Evolutionary conservation across 2,797 vertebrate species (phyloP), one percentile per base, ranked within the genome.

Genomic region (Chiroxiphia lanceolata): DNA sequence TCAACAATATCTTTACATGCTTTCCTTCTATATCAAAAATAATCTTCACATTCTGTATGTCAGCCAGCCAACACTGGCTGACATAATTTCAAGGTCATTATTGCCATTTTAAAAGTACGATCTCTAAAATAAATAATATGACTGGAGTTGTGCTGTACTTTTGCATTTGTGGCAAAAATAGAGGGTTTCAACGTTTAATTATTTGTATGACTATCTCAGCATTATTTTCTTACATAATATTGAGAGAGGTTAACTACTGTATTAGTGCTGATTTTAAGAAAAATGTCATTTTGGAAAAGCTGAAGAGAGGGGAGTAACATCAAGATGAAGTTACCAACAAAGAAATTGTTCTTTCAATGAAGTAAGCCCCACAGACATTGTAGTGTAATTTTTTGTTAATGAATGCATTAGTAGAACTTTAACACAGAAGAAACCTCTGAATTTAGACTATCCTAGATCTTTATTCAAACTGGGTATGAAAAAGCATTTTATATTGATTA

Each of bases 401-500:
- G 79, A 93, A 92, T 85, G 56, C 53, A 95, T 91, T 96, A 95
- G 88, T 89, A 96, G 75, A 95, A 95, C 54, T 94, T 95, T 77
- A 79, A 44, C 54, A 92, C 54, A 44, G 56, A 93, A 93, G 29
- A 89, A 75, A 15, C 40, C 34, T 78, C 61, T 90, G 87, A 92
- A 92, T 94, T 93, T 94, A 95, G 96, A 67, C 81, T 84, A 64
- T 56, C 82, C 90, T 42, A 83, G 94, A 92, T 89, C 47, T 91
- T 94, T 86, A 83, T 91, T 95, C 87, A 95, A 94, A 95, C 29
- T 85, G 60, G 72, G 63, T 91, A 87, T 69, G 81, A 96, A 96
- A 87, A 95, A 95, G 19, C 51, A 90, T 95, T 96, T 96, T 94
- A 88, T 94, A 96, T 72, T 92, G 95, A 96, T 96, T 96, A 95